These are phyloP conservation scores for Cancer borealis DNA, from an alignment of 2,888 invertebrate species.

Conservation along the genomic window DNA sequence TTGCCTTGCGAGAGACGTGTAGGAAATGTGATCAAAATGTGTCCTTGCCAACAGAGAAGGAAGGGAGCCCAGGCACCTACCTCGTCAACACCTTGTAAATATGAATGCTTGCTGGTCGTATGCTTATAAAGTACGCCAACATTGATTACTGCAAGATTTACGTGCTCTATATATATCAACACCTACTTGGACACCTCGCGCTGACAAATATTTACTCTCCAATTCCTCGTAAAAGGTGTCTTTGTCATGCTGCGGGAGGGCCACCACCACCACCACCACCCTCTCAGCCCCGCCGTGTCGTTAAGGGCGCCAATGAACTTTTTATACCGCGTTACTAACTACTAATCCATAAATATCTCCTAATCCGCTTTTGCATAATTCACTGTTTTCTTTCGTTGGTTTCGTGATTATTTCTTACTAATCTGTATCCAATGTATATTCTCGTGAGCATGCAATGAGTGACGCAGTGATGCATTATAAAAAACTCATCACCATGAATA, in stretches of 20 bases:
- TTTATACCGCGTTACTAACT: not conserved
- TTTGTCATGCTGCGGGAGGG: not conserved
- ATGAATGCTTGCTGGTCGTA: not conserved
- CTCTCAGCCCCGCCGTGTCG: not conserved
- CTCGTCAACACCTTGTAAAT: constrained; percentile 17
- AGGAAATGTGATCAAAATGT: not conserved
- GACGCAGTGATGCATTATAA: not conserved
- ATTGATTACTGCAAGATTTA: not conserved
- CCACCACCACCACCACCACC: not conserved
- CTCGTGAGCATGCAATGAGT: not conserved
- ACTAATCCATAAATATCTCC: not conserved
- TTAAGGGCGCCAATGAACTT: not conserved
- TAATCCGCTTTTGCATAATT: not conserved
- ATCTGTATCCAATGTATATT: not conserved
- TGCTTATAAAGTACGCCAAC: not conserved
- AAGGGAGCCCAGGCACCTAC: not conserved
- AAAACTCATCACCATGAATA: not conserved
- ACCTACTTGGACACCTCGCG: constrained; percentile 13
- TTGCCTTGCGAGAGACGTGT: not conserved
- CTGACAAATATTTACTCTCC: not conserved
- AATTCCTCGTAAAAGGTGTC: not conserved
- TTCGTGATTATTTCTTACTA: not conserved
- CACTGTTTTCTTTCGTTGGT: not conserved
- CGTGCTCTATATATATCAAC: not conserved
- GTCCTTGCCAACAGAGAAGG: not conserved